phyloP scores from a whole-genome alignment of 2,797 vertebrate species.

The Salmo trutta region DNA sequence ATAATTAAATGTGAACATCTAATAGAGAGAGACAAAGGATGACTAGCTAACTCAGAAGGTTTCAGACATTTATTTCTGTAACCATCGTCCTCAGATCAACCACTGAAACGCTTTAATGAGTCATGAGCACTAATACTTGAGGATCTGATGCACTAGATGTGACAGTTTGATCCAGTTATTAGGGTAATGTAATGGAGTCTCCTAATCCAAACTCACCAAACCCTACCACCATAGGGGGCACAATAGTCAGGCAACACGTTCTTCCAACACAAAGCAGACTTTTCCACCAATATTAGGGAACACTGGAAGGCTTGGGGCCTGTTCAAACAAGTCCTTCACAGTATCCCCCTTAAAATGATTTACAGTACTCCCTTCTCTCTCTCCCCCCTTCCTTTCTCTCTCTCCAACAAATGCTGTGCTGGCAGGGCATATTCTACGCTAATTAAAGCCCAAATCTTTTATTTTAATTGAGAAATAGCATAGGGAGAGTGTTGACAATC shows the following conservation, averaged over 20 bases:
- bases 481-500: slow-evolving; percentile 75
- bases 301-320: slow-evolving; percentile 66
- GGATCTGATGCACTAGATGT: slow-evolving; percentile 76
- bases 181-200: slow-evolving; percentile 79
- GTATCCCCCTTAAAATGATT: slow-evolving; percentile 80
- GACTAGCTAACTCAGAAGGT: slow-evolving; percentile 41
- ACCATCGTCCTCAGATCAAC: slow-evolving; percentile 70
- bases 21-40: neutral
- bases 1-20: neutral
- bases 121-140: slow-evolving; percentile 72
- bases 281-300: slow-evolving; percentile 70
- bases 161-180: slow-evolving; percentile 78
- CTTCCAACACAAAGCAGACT: slow-evolving; percentile 70
- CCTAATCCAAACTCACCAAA: slow-evolving; percentile 76
- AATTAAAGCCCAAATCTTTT: slow-evolving; percentile 81
- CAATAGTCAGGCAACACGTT: slow-evolving; percentile 73
- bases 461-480: slow-evolving; percentile 78
- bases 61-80: slow-evolving; percentile 56
- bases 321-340: slow-evolving; percentile 84
- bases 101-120: slow-evolving; percentile 68
- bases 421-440: slow-evolving; percentile 75
- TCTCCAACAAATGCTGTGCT: slow-evolving; percentile 62
- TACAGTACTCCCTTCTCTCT: slow-evolving; percentile 68
- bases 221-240: slow-evolving; percentile 73
- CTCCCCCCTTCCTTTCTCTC: slow-evolving; percentile 55